Conservation (phyloP, 1,140 invertebrate genomes). For the Ptiloglossa arizonensis region DNA sequence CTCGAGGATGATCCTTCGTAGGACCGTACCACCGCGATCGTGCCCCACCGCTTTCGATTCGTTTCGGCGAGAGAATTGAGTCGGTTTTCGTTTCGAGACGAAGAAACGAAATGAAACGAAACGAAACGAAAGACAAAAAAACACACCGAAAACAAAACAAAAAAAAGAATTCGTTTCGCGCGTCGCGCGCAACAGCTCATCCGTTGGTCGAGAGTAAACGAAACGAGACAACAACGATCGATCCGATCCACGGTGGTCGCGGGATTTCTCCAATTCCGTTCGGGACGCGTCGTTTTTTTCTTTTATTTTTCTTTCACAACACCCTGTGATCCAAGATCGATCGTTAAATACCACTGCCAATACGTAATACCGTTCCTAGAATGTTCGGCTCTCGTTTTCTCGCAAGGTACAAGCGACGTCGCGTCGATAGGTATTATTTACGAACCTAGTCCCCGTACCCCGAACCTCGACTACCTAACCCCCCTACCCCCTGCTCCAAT, state of each 20-base stretch:
- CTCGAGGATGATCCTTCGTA: background rate
- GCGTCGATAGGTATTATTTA: constrained; percentile 35
- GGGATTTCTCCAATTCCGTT: too few relatives aligned
- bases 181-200: background rate
- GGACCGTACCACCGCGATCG: background rate
- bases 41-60: background rate
- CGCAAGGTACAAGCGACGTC: background rate
- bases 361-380: constrained; percentile 8
- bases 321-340: constrained; percentile 34
- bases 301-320: too few relatives aligned
- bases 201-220: background rate
- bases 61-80: background rate
- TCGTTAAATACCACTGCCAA: constrained; percentile 37
- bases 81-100: background rate
- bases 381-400: constrained; percentile 21
- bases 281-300: too few relatives aligned
- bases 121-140: too few relatives aligned
- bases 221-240: constrained; percentile 4
- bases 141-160: too few relatives aligned
- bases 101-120: too few relatives aligned
- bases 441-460: constrained; percentile 38
- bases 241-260: constrained; percentile 20
- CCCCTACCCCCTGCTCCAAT: background rate
- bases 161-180: background rate
- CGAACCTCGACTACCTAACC: constrained; percentile 14